phyloP scores from a whole-genome alignment of 2,113 vertebrate species.

The Ctenodactylus gundi region DNA sequence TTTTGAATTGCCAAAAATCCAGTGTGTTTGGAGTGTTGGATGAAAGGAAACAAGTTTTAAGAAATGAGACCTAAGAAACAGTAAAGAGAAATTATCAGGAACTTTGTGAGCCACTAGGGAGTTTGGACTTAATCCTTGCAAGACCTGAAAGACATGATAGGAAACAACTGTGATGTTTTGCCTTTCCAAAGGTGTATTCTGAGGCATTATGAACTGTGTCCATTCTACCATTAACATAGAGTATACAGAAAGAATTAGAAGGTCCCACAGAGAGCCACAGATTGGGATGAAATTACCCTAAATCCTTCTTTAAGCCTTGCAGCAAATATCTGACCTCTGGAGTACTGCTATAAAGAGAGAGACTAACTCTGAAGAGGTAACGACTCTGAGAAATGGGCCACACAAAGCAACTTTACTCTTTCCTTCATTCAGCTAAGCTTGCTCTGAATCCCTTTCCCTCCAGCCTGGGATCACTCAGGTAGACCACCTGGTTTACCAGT shows the following conservation, averaged over 20 bases:
- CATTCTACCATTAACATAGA: neutral
- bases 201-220: neutral
- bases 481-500: neutral
- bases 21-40: neutral
- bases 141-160: neutral
- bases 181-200: neutral
- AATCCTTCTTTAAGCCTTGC: neutral
- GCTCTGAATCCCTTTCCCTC: neutral
- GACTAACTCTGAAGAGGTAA: neutral
- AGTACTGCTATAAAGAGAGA: neutral
- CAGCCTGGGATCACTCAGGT: neutral
- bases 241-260: neutral
- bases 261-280: neutral
- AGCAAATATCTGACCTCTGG: neutral
- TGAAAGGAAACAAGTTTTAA: neutral
- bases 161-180: neutral
- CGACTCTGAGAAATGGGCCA: neutral
- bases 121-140: neutral
- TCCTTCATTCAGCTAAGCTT: neutral
- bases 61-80: neutral
- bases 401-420: neutral
- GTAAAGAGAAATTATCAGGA: neutral
- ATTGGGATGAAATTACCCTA: neutral
- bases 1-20: neutral
- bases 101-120: neutral